Evolutionary conservation across 2,888 invertebrate species (phyloP).

Genomic region (Stenchaetothrips biformis): DNA sequence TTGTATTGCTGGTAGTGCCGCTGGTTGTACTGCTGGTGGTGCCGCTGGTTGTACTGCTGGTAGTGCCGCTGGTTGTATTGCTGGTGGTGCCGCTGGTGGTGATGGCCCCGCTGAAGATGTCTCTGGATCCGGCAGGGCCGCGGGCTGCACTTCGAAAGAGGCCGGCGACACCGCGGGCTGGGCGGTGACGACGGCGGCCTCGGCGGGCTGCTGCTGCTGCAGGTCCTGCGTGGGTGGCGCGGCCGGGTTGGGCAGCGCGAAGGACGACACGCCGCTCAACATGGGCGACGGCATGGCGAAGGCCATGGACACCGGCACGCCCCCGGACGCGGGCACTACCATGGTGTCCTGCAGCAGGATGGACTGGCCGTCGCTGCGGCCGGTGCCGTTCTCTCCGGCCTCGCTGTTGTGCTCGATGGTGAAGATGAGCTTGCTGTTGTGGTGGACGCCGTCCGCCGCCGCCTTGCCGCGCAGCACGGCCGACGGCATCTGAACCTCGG

Average conservation of each 20-base stretch:
- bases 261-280: too few species aligned
- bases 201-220: neutral
- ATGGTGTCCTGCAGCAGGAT: neutral
- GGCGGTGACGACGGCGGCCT: neutral
- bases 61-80: neutral
- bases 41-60: too few species aligned
- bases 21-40: neutral
- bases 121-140: neutral
- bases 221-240: neutral
- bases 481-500: neutral
- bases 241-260: too few species aligned
- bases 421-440: neutral
- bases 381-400: neutral
- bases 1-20: neutral
- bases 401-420: neutral
- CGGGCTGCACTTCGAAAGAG: neutral
- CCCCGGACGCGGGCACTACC: neutral
- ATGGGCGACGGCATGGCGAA: neutral
- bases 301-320: neutral
- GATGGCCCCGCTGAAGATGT: neutral
- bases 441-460: neutral
- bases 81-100: neutral
- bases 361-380: neutral
- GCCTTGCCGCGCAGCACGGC: neutral
- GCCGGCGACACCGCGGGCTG: neutral